Conservation (phyloP, 1,140 invertebrate genomes). For the Papilio dardanus region DNA sequence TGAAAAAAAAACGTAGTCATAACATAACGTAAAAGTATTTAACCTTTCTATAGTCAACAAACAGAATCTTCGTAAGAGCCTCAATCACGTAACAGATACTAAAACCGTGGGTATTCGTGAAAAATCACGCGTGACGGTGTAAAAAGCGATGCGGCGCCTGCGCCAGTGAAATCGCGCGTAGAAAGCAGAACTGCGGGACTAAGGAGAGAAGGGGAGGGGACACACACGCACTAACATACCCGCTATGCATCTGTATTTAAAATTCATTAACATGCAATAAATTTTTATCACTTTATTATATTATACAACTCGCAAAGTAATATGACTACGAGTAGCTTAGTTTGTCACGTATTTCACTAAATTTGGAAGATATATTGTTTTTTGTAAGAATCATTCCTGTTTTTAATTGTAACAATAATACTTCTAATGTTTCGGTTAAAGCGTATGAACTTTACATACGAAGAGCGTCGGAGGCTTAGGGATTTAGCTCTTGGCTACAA, state of each 20-base stretch:
- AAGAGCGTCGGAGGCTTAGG: no score
- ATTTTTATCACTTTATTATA: background rate
- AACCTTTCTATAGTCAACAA: background rate
- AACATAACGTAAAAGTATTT: no score
- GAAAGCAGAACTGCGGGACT: conserved; percentile 77
- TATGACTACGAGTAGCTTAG: background rate
- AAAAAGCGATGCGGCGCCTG: conserved; percentile 60
- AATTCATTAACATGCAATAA: conserved; percentile 9
- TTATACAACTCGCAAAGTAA: background rate
- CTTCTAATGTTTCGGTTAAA: no score
- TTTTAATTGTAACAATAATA: no score
- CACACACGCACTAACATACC: conserved; percentile 42
- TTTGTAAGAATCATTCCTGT: background rate
- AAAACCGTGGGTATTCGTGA: conserved; percentile 63
- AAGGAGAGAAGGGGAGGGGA: conserved; percentile 39
- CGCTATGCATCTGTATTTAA: conserved; percentile 11
- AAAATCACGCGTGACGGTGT: conserved; percentile 66
- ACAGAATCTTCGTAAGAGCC: conserved; percentile 25
- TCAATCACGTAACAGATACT: conserved; percentile 49
- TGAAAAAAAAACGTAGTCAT: no score
- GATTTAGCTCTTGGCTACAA: no score
- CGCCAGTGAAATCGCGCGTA: conserved; percentile 78
- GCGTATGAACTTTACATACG: no score
- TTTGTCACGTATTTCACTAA: background rate
- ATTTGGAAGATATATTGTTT: background rate